phyloP scores from a whole-genome alignment of 2,797 vertebrate species.

The Margarornis squamiger region DNA sequence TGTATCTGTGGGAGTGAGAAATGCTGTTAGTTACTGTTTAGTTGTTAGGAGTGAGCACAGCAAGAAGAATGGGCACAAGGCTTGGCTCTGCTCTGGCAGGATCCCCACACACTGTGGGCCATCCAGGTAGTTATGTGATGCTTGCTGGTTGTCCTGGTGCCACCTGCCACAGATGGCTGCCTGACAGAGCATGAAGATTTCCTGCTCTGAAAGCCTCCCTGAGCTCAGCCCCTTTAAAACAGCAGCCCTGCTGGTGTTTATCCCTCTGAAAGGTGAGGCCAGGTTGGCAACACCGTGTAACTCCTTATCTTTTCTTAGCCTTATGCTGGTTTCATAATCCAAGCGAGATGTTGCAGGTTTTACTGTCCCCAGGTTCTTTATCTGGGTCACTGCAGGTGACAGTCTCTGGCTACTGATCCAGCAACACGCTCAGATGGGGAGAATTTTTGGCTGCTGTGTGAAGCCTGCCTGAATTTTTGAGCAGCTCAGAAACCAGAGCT shows the following conservation, averaged over 20 bases:
- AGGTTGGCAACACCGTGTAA: rapidly evolving
- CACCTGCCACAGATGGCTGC: neutral
- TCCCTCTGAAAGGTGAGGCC: neutral
- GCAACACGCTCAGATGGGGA: rapidly evolving
- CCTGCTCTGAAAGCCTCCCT: neutral
- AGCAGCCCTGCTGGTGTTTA: neutral
- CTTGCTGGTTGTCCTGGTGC: neutral
- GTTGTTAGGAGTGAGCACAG: neutral
- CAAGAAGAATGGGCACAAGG: neutral
- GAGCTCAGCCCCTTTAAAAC: neutral
- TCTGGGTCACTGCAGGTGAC: neutral
- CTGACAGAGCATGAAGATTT: neutral
- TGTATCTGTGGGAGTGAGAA: neutral
- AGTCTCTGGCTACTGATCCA: neutral
- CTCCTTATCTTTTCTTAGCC: neutral
- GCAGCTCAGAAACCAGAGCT: neutral
- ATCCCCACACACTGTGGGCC: neutral
- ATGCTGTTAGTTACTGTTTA: neutral
- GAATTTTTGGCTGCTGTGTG: neutral
- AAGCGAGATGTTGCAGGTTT: neutral
- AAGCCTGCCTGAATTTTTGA: neutral
- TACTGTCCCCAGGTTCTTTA: neutral
- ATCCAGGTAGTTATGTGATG: neutral
- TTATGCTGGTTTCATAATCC: neutral
- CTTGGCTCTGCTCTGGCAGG: neutral